A percentile compares a stretch with the other conserved stretches of the same genome.
Evolutionary conservation across 2,888 invertebrate species (phyloP).

Genomic region (Cremastobaeus sp.): DNA sequence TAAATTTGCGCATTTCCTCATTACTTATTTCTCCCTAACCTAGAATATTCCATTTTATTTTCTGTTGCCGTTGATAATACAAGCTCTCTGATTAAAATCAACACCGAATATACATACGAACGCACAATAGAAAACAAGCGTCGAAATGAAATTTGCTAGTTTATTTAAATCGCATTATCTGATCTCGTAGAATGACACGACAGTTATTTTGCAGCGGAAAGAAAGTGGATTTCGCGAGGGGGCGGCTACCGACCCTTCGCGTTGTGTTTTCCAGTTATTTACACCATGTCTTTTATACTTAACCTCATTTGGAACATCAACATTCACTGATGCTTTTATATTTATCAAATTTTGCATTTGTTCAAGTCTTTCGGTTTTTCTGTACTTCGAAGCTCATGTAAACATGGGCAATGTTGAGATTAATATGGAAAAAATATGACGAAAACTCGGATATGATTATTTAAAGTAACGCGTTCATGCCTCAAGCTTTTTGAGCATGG

Average conservation of each 20-base stretch:
- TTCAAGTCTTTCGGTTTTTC: too few species aligned
- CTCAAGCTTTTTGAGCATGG: too few species aligned
- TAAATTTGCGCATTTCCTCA: constrained; percentile 33
- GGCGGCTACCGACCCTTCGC: constrained; percentile 21
- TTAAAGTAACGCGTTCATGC: too few species aligned
- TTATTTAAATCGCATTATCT: constrained; percentile 53
- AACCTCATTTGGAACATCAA: constrained; percentile 69
- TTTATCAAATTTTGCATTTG: too few species aligned
- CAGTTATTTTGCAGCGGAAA: constrained; percentile 31
- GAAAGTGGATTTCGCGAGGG: constrained; percentile 30
- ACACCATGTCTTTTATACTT: constrained; percentile 24
- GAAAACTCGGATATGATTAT: too few species aligned
- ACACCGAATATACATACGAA: constrained; percentile 39
- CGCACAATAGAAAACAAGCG: constrained; percentile 31
- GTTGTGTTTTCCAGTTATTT: constrained; percentile 55
- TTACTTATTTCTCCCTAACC: constrained; percentile 49
- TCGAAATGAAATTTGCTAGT: constrained; percentile 48
- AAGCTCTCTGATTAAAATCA: too few species aligned
- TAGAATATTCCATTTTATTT: constrained; percentile 36
- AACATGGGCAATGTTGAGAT: too few species aligned
- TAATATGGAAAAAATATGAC: too few species aligned
- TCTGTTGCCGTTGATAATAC: too few species aligned
- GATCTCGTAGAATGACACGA: constrained; percentile 46
- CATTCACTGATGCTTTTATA: too few species aligned
- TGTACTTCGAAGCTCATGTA: constrained; percentile 56